Conservation (phyloP, 2,797 vertebrate genomes). For the Gymnoscopelus braueri region DNA sequence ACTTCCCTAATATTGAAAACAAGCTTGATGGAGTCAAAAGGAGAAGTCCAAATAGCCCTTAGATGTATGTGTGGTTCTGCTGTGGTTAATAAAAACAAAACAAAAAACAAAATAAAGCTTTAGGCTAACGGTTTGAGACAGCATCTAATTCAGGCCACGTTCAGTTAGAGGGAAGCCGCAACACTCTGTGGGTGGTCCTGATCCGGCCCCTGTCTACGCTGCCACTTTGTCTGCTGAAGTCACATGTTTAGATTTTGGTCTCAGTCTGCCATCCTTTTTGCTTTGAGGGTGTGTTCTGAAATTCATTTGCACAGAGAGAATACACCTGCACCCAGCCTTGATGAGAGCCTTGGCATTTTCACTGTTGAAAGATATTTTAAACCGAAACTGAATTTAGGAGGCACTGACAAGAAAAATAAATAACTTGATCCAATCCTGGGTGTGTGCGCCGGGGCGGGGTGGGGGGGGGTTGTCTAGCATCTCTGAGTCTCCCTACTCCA, state of each 20-base stretch:
- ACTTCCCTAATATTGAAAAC: slow-evolving; percentile 67
- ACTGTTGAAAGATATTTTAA: slow-evolving; percentile 50
- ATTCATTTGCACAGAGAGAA: slow-evolving; percentile 35
- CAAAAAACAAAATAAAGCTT: slow-evolving; percentile 25
- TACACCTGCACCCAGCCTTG: slow-evolving; percentile 23
- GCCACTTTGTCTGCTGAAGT: slow-evolving; percentile 72
- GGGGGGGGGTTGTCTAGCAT: no score
- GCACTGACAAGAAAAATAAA: slow-evolving; percentile 46
- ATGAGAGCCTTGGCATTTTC: slow-evolving; percentile 24
- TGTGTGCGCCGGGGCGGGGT: not conserved
- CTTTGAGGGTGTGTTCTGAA: not conserved
- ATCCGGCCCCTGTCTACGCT: slow-evolving; percentile 37
- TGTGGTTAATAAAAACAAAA: slow-evolving; percentile 47
- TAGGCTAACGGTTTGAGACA: slow-evolving; percentile 45
- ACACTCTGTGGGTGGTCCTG: slow-evolving; percentile 1
- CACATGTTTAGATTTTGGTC: slow-evolving; percentile 75
- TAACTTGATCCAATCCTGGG: slow-evolving; percentile 65
- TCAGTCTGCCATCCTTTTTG: slow-evolving; percentile 59
- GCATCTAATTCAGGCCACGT: slow-evolving; percentile 68
- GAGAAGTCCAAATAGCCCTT: slow-evolving; percentile 62
- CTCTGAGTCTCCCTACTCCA: slow-evolving; percentile 47
- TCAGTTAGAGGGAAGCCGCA: slow-evolving; percentile 60
- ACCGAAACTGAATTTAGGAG: slow-evolving; percentile 38
- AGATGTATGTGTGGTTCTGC: slow-evolving; percentile 56
- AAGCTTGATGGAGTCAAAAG: slow-evolving; percentile 58